phyloP scores from a whole-genome alignment of 2,797 vertebrate genomes.

The Pyrocephalus nanus region DNA sequence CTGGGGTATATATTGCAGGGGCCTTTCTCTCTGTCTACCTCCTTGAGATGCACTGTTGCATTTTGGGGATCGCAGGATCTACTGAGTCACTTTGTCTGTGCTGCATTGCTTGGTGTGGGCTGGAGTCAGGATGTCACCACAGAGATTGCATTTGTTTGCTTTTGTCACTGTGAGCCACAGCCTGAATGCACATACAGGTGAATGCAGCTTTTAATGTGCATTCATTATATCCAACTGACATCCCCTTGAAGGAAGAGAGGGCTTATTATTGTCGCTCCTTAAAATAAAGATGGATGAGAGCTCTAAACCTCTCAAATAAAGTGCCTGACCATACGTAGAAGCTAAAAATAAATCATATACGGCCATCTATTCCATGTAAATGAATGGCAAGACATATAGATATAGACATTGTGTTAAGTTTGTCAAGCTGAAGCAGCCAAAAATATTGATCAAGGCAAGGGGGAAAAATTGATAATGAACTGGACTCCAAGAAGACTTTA shows the following conservation, averaged over 20 bases:
- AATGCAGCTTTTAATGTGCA: slow-evolving; percentile 62
- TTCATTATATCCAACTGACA: slow-evolving; percentile 64
- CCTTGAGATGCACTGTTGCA: rapidly evolving
- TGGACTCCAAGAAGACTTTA: slow-evolving; percentile 70
- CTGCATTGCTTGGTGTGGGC: background rate
- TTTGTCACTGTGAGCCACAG: slow-evolving; percentile 25
- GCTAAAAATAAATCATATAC: slow-evolving; percentile 72
- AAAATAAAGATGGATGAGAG: slow-evolving; percentile 71
- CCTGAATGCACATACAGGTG: slow-evolving; percentile 34
- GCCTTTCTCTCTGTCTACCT: background rate
- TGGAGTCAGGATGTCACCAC: slow-evolving; percentile 5
- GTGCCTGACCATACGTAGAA: slow-evolving; percentile 49
- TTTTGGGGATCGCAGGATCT: background rate
- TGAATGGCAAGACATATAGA: slow-evolving; percentile 70
- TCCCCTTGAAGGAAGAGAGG: slow-evolving; percentile 33
- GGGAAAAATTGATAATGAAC: slow-evolving; percentile 71
- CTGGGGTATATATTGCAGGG: background rate
- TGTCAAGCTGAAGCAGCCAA: slow-evolving; percentile 69
- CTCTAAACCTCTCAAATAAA: slow-evolving; percentile 67
- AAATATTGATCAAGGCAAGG: slow-evolving; percentile 75
- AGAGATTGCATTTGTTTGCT: slow-evolving; percentile 42
- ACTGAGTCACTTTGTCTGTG: background rate
- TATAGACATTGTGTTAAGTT: slow-evolving; percentile 71
- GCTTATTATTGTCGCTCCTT: slow-evolving; percentile 54
- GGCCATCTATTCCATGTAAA: slow-evolving; percentile 70